A percentile compares a stretch with the other conserved stretches of the same genome.
phyloP scores from a whole-genome alignment of 1,140 invertebrate genomes.

The Telenomus remus region DNA sequence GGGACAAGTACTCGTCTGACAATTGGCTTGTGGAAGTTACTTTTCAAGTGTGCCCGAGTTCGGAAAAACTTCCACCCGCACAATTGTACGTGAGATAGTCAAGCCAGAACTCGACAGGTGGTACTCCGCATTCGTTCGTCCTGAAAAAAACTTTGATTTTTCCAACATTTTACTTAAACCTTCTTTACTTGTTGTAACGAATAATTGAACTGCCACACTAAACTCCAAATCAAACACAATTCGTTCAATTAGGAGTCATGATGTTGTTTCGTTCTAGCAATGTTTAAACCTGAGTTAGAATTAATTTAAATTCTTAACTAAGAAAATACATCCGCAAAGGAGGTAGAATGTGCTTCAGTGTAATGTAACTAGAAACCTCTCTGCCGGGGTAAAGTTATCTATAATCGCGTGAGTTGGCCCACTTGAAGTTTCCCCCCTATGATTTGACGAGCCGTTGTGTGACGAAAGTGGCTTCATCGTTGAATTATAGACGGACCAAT shows the following conservation, averaged over 20 bases:
- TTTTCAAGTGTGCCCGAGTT: constrained; percentile 31
- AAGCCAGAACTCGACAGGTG: constrained; percentile 55
- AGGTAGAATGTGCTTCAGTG: neutral
- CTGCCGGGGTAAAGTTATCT: neutral
- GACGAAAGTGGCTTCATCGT: constrained; percentile 52
- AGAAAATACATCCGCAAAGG: too few relatives aligned
- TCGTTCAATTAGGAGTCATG: too few relatives aligned
- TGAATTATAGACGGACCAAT: constrained; percentile 49
- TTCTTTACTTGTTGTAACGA: too few relatives aligned
- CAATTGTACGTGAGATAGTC: constrained; percentile 13
- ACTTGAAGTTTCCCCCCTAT: constrained; percentile 30
- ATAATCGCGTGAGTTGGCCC: constrained; percentile 1
- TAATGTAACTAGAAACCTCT: neutral
- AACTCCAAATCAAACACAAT: too few relatives aligned
- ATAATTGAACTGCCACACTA: too few relatives aligned
- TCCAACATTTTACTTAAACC: too few relatives aligned
- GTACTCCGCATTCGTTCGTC: constrained; percentile 15
- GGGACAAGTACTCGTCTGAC: constrained; percentile 26
- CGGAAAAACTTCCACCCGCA: constrained; percentile 31
- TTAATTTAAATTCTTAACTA: too few relatives aligned
- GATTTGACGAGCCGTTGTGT: constrained; percentile 49
- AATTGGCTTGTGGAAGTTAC: constrained; percentile 37
- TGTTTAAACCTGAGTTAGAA: too few relatives aligned
- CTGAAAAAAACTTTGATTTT: too few relatives aligned
- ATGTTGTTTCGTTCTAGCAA: too few relatives aligned